These are phyloP conservation scores for Austrofundulus limnaeus DNA, from an alignment of 2,113 vertebrate species.

Conservation along the genomic window DNA sequence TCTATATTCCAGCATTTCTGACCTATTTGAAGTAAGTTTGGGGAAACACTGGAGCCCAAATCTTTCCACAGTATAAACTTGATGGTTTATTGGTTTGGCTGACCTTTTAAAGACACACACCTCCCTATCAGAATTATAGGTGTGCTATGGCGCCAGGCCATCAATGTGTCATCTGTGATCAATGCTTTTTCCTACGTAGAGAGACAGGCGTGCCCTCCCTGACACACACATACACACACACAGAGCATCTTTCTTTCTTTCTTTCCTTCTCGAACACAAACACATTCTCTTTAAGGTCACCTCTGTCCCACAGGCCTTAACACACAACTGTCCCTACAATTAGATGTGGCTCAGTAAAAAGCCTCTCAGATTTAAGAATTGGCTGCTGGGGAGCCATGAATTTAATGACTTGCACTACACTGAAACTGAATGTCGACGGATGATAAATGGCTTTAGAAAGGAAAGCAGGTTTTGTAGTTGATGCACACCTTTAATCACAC, in stretches of 20 bases:
- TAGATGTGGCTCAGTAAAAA: constrained; percentile 71
- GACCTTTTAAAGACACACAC: constrained; percentile 68
- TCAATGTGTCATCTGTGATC: constrained; percentile 73
- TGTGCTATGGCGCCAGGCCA: constrained; percentile 56
- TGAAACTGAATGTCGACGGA: constrained; percentile 64
- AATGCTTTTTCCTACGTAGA: constrained; percentile 66
- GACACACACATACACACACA: constrained; percentile 30
- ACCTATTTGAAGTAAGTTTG: constrained; percentile 24
- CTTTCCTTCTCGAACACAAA: constrained; percentile 25
- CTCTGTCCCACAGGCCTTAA: constrained; percentile 63
- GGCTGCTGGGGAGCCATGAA: constrained; percentile 53
- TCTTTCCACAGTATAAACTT: constrained; percentile 54
- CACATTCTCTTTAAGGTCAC: constrained; percentile 70
- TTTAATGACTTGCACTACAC: constrained; percentile 68
- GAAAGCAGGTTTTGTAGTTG: constrained; percentile 60
- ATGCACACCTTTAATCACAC: constrained; percentile 63
- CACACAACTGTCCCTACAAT: constrained; percentile 71
- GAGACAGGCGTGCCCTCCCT: constrained; percentile 50
- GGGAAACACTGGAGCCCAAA: constrained; percentile 32
- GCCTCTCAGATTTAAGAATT: constrained; percentile 61
- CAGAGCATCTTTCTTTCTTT: constrained; percentile 1
- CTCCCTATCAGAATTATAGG: constrained; percentile 67
- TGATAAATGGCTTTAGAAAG: constrained; percentile 65
- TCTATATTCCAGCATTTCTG: constrained; percentile 25
- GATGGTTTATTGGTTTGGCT: constrained; percentile 65